A percentile compares a stretch with the other conserved stretches of the same genome.
These are phyloP conservation scores for Ganaspis sp. DNA, from an alignment of 1,140 invertebrate genomes.

Conservation along the genomic window DNA sequence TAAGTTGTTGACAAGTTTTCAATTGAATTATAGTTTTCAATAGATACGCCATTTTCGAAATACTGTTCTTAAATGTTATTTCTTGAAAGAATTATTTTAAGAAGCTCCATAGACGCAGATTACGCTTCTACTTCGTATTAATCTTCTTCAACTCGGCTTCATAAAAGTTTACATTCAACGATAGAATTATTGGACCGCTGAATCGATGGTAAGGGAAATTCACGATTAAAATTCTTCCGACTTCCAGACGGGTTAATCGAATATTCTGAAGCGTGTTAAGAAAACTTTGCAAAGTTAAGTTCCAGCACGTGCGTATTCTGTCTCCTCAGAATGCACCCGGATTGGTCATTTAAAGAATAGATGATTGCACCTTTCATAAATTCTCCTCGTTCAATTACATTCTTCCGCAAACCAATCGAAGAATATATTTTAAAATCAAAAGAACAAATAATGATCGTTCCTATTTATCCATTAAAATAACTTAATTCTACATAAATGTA, in stretches of 20 bases:
- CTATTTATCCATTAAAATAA: no score
- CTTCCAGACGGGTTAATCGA: constrained; percentile 23
- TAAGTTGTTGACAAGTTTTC: no score
- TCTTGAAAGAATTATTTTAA: neutral
- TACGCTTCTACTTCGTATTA: constrained; percentile 4
- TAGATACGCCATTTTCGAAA: no score
- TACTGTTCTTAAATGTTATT: neutral
- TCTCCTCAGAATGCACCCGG: neutral
- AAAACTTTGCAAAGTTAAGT: constrained; percentile 21
- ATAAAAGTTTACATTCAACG: constrained; percentile 26
- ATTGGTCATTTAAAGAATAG: neutral
- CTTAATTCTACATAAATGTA: no score
- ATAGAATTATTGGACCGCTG: constrained; percentile 13
- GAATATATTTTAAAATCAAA: no score
- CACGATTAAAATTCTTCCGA: constrained; percentile 20
- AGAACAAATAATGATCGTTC: no score
- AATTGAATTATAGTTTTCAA: no score
- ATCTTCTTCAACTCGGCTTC: constrained; percentile 19
- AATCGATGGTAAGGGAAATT: constrained; percentile 14
- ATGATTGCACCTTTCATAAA: neutral
- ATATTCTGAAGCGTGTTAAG: constrained; percentile 23
- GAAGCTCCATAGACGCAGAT: neutral
- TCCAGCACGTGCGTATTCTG: neutral
- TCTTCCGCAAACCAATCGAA: neutral
- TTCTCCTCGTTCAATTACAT: neutral